Conservation (phyloP, 2,113 vertebrate species). For the Rhineura floridana region DNA sequence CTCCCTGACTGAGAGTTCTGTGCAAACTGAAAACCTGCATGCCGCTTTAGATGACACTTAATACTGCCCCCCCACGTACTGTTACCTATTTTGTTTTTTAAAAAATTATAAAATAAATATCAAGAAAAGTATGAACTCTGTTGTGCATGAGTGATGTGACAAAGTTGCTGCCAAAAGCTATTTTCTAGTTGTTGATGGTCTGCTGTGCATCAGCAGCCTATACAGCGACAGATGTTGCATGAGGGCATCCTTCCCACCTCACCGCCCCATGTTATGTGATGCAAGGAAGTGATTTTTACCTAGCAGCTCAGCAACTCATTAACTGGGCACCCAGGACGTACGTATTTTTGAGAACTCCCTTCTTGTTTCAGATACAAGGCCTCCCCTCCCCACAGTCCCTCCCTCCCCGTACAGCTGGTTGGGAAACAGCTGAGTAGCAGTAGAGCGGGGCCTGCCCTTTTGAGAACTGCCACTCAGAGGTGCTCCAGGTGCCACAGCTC, state of each 20-base stretch:
- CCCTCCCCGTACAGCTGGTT: too few species aligned
- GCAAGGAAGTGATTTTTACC: background rate
- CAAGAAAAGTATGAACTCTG: background rate
- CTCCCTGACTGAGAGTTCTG: background rate
- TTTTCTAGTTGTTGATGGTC: background rate
- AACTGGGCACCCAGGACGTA: too few species aligned
- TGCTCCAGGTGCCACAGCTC: too few species aligned
- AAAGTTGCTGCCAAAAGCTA: background rate
- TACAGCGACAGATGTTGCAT: background rate
- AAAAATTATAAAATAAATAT: background rate
- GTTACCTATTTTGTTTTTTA: background rate
- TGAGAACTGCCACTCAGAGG: too few species aligned
- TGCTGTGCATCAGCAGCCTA: background rate
- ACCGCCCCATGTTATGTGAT: too few species aligned
- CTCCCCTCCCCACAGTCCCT: too few species aligned
- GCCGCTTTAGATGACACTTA: too few species aligned
- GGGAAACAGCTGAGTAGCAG: too few species aligned
- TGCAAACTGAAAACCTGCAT: background rate
- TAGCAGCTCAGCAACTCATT: too few species aligned
- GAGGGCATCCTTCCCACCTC: background rate
- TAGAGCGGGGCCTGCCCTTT: too few species aligned
- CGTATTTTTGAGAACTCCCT: too few species aligned
- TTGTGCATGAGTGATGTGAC: background rate
- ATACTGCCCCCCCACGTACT: background rate
- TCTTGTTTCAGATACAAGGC: too few species aligned